These are phyloP conservation scores for Sapayoa aenigma DNA, from an alignment of 2,113 vertebrate species.

Conservation along the genomic window DNA sequence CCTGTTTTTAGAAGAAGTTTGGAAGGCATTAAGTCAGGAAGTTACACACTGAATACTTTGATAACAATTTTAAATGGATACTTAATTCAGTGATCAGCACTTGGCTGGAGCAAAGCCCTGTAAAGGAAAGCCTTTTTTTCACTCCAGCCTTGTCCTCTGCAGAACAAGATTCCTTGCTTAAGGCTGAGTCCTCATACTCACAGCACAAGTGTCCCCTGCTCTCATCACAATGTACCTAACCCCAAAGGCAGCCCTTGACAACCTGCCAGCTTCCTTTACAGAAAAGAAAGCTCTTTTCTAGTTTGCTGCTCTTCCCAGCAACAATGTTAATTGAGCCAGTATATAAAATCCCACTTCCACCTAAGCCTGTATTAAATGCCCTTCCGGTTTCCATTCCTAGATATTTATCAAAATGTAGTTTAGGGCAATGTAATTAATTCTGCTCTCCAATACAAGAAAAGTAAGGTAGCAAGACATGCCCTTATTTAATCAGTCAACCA, in stretches of 20 bases:
- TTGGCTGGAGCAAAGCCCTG: not conserved
- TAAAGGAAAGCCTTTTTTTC: not conserved
- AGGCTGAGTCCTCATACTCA: not conserved
- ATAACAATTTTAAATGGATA: not conserved
- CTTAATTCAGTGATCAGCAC: not conserved
- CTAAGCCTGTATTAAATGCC: not conserved
- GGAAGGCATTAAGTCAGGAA: not conserved
- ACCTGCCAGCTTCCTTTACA: not conserved
- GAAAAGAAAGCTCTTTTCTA: not conserved
- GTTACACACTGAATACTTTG: not conserved
- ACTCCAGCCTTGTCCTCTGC: not conserved
- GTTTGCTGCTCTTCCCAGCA: not conserved
- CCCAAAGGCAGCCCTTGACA: not conserved
- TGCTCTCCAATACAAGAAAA: not conserved
- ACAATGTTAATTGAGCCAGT: not conserved
- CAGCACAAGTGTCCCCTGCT: not conserved
- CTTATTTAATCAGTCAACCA: not conserved
- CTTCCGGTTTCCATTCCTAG: not conserved
- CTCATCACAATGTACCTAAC: not conserved
- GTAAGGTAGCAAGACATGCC: not conserved
- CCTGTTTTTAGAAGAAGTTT: not conserved
- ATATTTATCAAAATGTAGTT: not conserved
- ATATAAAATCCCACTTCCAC: not conserved
- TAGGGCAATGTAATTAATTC: not conserved
- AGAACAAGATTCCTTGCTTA: not conserved